A percentile compares a stretch with the other conserved stretches of the same genome.
These are phyloP conservation scores for Onthophagus taurus DNA, from an alignment of 1,140 invertebrate species.

Conservation along the genomic window DNA sequence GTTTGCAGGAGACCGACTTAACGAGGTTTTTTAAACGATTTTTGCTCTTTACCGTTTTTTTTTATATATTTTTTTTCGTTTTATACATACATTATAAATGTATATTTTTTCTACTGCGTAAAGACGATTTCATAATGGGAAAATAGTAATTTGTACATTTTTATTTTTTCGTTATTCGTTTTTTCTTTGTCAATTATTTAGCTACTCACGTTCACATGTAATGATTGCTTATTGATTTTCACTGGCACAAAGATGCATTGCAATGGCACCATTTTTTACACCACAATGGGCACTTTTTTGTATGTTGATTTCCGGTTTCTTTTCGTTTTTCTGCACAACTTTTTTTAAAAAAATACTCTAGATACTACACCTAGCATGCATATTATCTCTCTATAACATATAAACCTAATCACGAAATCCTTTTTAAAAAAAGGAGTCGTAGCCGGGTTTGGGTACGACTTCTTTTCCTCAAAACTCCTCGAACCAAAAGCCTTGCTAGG, in stretches of 20 bases:
- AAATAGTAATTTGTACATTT: slow-evolving; percentile 17
- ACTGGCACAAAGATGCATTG: slow-evolving; percentile 55
- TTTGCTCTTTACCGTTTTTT: slow-evolving; percentile 12
- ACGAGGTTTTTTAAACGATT: slow-evolving; percentile 29
- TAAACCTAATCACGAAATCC: not conserved
- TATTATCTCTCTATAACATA: slow-evolving; percentile 2
- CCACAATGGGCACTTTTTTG: slow-evolving; percentile 47
- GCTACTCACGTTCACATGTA: slow-evolving; percentile 59
- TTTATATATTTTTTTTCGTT: slow-evolving; percentile 7
- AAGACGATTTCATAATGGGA: too few relatives aligned
- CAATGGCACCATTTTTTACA: slow-evolving; percentile 46
- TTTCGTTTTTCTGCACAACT: slow-evolving; percentile 50
- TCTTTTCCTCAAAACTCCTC: slow-evolving; percentile 3
- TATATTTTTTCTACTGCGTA: slow-evolving; percentile 1
- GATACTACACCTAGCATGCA: slow-evolving; percentile 28
- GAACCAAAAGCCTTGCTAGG: slow-evolving; percentile 29
- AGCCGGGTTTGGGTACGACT: not conserved
- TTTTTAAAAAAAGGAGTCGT: too few relatives aligned
- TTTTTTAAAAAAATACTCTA: slow-evolving; percentile 37
- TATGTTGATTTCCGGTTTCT: slow-evolving; percentile 36
- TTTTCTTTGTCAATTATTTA: slow-evolving; percentile 34
- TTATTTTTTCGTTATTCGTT: slow-evolving; percentile 20
- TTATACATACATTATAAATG: slow-evolving; percentile 1
- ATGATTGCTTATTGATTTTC: slow-evolving; percentile 52
- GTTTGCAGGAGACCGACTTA: slow-evolving; percentile 33